Evolutionary conservation across 2,797 vertebrate genomes (phyloP).

Genomic region (Microcaecilia unicolor): DNA sequence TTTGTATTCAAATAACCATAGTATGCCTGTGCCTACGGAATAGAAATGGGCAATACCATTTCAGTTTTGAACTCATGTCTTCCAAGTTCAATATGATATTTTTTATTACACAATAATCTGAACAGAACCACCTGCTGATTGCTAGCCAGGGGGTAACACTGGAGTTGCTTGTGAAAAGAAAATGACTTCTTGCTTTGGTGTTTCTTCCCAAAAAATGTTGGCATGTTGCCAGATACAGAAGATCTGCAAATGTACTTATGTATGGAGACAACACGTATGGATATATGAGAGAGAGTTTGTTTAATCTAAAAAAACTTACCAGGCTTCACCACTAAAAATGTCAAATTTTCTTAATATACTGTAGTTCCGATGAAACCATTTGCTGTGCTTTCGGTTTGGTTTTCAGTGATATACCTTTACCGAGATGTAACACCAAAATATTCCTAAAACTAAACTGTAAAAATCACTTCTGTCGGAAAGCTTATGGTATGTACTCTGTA

Average conservation of each 20-base stretch:
- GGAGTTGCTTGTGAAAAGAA: constrained; percentile 2
- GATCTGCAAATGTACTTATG: too few relatives aligned
- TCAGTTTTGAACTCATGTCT: not conserved
- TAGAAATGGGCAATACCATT: too few relatives aligned
- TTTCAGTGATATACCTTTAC: too few relatives aligned
- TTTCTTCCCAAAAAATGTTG: not conserved
- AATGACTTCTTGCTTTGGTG: constrained; percentile 10
- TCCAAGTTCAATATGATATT: too few relatives aligned
- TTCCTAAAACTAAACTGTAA: not conserved
- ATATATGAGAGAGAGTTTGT: constrained; percentile 12
- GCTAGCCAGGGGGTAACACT: not conserved
- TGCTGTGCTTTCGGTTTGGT: too few relatives aligned
- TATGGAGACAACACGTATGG: too few relatives aligned
- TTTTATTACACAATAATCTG: too few relatives aligned
- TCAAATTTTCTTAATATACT: constrained; percentile 9
- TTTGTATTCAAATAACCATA: too few relatives aligned
- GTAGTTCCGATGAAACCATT: constrained; percentile 5
- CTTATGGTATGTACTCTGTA: constrained; percentile 1
- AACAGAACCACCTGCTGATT: not conserved
- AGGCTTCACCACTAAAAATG: not conserved
- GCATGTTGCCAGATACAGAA: too few relatives aligned
- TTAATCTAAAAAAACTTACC: constrained; percentile 15
- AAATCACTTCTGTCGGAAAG: constrained; percentile 4
- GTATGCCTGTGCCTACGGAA: too few relatives aligned
- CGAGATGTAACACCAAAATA: constrained; percentile 15